Conservation (phyloP, 2,888 invertebrate species). For the Pardosa pseudoannulata region DNA sequence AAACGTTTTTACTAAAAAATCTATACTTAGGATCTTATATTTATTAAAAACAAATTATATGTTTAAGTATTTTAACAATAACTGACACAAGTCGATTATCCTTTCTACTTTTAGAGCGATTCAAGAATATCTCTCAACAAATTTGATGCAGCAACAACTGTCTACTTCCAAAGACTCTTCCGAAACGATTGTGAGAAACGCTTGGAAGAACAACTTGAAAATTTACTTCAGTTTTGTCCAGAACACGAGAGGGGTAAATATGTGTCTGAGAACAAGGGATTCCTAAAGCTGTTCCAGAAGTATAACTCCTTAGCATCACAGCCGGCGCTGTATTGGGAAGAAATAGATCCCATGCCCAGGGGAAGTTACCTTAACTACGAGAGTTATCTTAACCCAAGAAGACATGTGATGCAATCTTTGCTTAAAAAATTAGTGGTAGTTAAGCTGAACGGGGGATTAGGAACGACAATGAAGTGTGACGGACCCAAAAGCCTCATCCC, state of each 20-base stretch:
- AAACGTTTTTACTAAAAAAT: too few species aligned
- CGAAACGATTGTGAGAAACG: background rate
- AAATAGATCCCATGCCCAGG: conserved; percentile 90
- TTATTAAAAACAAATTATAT: too few species aligned
- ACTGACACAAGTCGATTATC: too few species aligned
- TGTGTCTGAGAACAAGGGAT: conserved; percentile 86
- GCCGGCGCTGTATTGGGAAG: conserved; percentile 91
- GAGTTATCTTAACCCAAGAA: conserved; percentile 78
- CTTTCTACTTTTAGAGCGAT: too few species aligned
- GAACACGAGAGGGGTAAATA: background rate
- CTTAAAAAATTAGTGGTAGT: conserved; percentile 93
- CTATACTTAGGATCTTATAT: too few species aligned
- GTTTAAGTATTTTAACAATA: too few species aligned
- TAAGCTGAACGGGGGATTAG: conserved; percentile 95
- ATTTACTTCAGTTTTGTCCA: conserved; percentile 21
- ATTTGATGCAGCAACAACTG: background rate
- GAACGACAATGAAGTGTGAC: conserved; percentile 97
- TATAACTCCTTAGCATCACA: conserved; percentile 85
- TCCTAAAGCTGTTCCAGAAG: conserved; percentile 86
- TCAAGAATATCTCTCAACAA: too few species aligned
- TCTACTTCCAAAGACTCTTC: background rate
- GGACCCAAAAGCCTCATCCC: conserved; percentile 97
- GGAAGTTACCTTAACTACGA: conserved; percentile 76
- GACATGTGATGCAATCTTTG: conserved; percentile 84
- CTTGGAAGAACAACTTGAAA: conserved; percentile 20